Evolutionary conservation across 2,888 invertebrate species (phyloP), one percentile per base, ranked within the genome.

Genomic region (Pseudococcus jackbeardsleyi): DNA sequence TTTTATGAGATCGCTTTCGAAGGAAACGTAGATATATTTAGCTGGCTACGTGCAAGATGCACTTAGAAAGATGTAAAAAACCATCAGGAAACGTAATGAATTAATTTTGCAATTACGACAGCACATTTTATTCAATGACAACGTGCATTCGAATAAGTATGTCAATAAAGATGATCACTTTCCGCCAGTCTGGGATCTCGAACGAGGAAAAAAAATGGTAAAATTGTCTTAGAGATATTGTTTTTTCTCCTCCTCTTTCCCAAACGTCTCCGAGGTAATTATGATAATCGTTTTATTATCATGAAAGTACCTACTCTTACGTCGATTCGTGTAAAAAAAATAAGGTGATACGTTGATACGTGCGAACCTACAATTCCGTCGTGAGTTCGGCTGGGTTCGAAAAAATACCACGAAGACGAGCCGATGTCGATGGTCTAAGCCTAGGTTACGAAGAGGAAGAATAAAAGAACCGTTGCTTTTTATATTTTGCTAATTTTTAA

Each of bases 241-340:
- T 50, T 50, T 50, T 15, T 50, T 50, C 50, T 15, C 15, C 17
- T 17, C 17, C 15, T 50, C 50, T 50, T 12, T 50, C 50, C 17
- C 39, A 17, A 12, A 15, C 50, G 22, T 15, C 17, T 77, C 77
- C 39, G 33, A 77, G 17, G 77, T 77, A 77, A 77, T 77, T 77
- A 77, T 77, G 22, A 77, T 77, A 77, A 77, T 77, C 77, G 77
- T 77, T 77, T 77, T 77, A 77, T 77, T 39, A 77, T 77, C 77
- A 39, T 17, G 77, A 77, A 77, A 77, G 77, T 77, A 12, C 22
- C 17, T 50, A 50, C 50, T 50, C 50, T 50, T 50, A 33, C 26
- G 64, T 12, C 64, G 12, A 39, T 39, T 77, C 39, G 77, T 77
- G 50, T 50, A 50, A 50, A 50, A 46, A 50, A 64, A 22, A 22